These are phyloP conservation scores for Danionella dracula DNA, from an alignment of 2,797 vertebrate species.

Conservation along the genomic window DNA sequence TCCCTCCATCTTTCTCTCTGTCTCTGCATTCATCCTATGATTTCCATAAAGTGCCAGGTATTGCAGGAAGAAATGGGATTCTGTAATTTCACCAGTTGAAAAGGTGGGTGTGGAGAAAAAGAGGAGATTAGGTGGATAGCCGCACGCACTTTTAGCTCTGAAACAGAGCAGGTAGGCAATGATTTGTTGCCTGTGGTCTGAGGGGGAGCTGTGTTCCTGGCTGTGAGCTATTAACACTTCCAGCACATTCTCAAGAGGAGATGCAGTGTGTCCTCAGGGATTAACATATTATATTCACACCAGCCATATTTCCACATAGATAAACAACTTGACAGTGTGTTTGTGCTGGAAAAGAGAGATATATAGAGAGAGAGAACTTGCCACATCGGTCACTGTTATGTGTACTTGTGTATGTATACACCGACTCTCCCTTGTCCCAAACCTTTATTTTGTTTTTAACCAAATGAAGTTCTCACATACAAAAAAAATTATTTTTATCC, in stretches of 20 bases:
- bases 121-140: conserved; percentile 3
- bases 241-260: conserved; percentile 26
- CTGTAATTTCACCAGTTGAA: not conserved
- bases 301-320: conserved; percentile 5
- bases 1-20: not conserved
- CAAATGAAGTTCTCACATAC: too few relatives aligned
- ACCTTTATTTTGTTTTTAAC: too few relatives aligned
- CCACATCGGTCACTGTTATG: not conserved
- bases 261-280: conserved; percentile 19
- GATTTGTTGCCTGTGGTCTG: conserved; percentile 26
- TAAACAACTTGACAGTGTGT: not conserved
- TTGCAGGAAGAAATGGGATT: conserved; percentile 24
- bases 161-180: conserved; percentile 4
- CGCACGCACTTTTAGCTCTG: not conserved
- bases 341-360: not conserved
- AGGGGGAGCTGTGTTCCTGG: conserved; percentile 11
- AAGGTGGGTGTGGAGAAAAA: conserved; percentile 1
- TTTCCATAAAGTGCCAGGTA: not conserved
- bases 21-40: not conserved
- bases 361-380: not conserved
- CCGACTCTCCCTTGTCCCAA: too few relatives aligned
- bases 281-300: conserved; percentile 16
- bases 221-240: conserved; percentile 26
- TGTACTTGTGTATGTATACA: not conserved
- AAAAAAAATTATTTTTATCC: too few relatives aligned